A percentile compares a stretch with the other conserved stretches of the same genome.
phyloP scores from a whole-genome alignment of 1,140 invertebrate genomes.

The Zaprionus gabonicus region DNA sequence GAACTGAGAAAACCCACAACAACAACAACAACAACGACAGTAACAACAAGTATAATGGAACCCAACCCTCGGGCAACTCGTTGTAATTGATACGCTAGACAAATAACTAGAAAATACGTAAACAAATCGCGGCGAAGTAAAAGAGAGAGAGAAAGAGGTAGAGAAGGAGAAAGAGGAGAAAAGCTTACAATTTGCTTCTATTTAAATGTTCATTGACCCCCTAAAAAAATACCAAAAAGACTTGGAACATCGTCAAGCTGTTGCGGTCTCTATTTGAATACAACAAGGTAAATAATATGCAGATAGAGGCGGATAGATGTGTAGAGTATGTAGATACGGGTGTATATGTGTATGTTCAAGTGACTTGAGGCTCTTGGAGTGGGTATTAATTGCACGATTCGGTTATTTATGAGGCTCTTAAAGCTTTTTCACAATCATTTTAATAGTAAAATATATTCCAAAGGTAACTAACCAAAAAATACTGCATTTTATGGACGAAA shows the following conservation, averaged over 20 bases:
- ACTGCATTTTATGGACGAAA: not conserved
- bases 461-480: not conserved
- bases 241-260: conserved; percentile 12
- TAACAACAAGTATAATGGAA: not conserved
- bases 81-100: conserved; percentile 51
- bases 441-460: not conserved
- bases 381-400: conserved; percentile 20
- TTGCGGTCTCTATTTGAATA: conserved; percentile 9
- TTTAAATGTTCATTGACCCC: conserved; percentile 72
- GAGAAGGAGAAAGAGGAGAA: conserved; percentile 15
- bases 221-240: conserved; percentile 26
- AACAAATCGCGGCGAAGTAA: conserved; percentile 38
- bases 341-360: not conserved
- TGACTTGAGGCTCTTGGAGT: conserved; percentile 3
- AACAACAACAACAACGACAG: conserved; percentile 3
- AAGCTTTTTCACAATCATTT: not conserved
- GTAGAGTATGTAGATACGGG: not conserved
- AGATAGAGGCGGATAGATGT: not conserved
- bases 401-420: not conserved
- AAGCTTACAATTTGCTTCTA: conserved; percentile 69
- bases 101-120: conserved; percentile 47
- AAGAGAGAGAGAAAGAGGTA: not conserved
- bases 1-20: conserved; percentile 6
- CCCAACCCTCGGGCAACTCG: not conserved
- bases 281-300: not conserved